These are phyloP conservation scores for Psix sp. DNA, from an alignment of 1,140 invertebrate genomes.

Conservation along the genomic window DNA sequence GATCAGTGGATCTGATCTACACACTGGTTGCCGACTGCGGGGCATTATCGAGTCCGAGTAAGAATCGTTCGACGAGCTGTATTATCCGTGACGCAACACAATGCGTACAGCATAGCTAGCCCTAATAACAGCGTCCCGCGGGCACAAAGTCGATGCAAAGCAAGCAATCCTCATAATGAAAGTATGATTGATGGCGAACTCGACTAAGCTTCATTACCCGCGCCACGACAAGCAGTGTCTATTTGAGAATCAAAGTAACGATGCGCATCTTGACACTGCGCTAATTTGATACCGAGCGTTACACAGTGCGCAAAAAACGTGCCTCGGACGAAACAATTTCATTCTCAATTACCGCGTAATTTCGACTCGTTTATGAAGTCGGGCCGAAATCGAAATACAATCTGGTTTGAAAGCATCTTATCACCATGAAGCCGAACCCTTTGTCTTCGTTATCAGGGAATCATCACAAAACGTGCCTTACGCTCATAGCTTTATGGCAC, in stretches of 20 bases:
- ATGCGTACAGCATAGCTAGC: conserved; percentile 53
- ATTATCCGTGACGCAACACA: conserved; percentile 59
- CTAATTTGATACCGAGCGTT: conserved; percentile 38
- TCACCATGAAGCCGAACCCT: conserved; percentile 23
- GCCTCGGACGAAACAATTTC: too few relatives aligned
- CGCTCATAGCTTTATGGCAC: conserved; percentile 76
- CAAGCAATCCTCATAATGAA: conserved; percentile 75
- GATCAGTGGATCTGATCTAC: conserved; percentile 46
- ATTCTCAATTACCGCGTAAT: too few relatives aligned
- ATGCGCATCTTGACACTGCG: conserved; percentile 21
- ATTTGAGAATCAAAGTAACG: conserved; percentile 19
- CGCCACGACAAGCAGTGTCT: conserved; percentile 56
- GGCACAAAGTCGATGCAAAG: conserved; percentile 68
- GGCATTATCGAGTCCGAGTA: conserved; percentile 55
- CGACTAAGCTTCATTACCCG: conserved; percentile 70
- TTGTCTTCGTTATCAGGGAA: conserved; percentile 68
- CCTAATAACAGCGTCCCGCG: conserved; percentile 73
- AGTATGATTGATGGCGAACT: conserved; percentile 76
- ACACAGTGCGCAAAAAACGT: too few relatives aligned
- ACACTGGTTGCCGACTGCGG: conserved; percentile 41
- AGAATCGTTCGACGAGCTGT: conserved; percentile 52
- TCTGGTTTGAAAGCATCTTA: conserved; percentile 28
- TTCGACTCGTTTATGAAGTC: too few relatives aligned
- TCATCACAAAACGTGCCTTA: conserved; percentile 74
- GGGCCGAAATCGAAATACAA: conserved; percentile 34